Conservation (phyloP, 1,140 invertebrate species). For the Sitophilus oryzae region DNA sequence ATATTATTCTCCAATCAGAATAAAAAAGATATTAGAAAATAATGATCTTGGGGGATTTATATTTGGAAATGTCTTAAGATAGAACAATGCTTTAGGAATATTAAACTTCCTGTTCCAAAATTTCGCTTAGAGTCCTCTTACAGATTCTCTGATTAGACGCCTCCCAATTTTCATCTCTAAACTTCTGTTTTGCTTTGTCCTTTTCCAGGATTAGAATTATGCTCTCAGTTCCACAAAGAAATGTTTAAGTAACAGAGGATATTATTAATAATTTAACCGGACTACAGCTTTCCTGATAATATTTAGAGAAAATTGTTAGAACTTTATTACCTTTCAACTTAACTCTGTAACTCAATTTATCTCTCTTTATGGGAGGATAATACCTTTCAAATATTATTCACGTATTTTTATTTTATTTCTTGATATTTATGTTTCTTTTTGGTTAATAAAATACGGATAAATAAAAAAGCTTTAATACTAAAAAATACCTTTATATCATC, state of each 20-base stretch:
- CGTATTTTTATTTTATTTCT: too few species aligned
- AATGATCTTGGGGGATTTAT: background rate
- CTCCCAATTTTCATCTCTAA: conserved; percentile 11
- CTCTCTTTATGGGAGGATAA: too few species aligned
- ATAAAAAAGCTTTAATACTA: too few species aligned
- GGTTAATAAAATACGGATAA: too few species aligned
- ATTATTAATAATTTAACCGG: background rate
- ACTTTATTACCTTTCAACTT: too few species aligned
- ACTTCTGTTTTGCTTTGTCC: conserved; percentile 17
- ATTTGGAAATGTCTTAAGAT: background rate
- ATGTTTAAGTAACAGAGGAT: background rate
- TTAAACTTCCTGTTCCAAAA: conserved; percentile 12
- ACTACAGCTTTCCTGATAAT: too few species aligned
- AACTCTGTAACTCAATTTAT: too few species aligned
- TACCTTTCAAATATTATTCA: too few species aligned
- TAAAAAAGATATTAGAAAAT: conserved; percentile 2
- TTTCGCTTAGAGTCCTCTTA: conserved; percentile 4
- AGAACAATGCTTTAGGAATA: background rate
- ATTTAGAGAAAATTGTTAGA: too few species aligned
- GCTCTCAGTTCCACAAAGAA: background rate
- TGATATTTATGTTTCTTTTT: too few species aligned
- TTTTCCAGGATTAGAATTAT: conserved; percentile 12
- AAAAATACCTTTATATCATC: too few species aligned
- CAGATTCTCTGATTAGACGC: conserved; percentile 13
- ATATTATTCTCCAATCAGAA: background rate